These are phyloP conservation scores for Polyodon spathula DNA, from an alignment of 2,113 vertebrate species.

Conservation along the genomic window DNA sequence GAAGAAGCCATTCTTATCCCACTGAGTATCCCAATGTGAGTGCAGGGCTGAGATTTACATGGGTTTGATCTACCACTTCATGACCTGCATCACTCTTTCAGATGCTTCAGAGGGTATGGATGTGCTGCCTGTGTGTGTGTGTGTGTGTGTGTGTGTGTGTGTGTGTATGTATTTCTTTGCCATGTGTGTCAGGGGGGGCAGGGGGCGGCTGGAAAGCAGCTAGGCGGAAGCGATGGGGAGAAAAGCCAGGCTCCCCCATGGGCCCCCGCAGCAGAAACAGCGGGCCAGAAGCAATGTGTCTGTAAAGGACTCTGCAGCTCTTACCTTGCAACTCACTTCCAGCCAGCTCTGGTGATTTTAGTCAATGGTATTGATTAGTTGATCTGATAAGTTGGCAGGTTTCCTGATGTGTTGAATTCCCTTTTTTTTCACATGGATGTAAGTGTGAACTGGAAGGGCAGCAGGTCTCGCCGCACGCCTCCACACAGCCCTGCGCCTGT, in stretches of 20 bases:
- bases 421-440: constrained; percentile 43
- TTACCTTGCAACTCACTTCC: constrained; percentile 36
- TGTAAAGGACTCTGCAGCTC: constrained; percentile 38
- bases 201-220: constrained; percentile 51
- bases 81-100: constrained; percentile 30
- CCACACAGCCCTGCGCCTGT: constrained; percentile 1
- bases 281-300: constrained; percentile 60
- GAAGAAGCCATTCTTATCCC: constrained; percentile 85
- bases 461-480: background rate
- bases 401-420: constrained; percentile 72
- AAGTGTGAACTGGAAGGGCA: constrained; percentile 24
- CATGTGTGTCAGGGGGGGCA: constrained; percentile 15
- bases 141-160: constrained; percentile 15
- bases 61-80: constrained; percentile 21
- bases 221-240: constrained; percentile 57
- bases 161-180: constrained; percentile 5
- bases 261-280: constrained; percentile 42
- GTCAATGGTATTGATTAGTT: constrained; percentile 82
- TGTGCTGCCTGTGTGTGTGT: constrained; percentile 16
- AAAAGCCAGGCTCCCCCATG: constrained; percentile 52
- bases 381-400: constrained; percentile 66
- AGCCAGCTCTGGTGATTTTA: constrained; percentile 58
- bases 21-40: constrained; percentile 41
- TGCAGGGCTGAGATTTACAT: constrained; percentile 51
- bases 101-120: constrained; percentile 31